phyloP scores from a whole-genome alignment of 2,797 vertebrate species.

The Echeneis naucrates region DNA sequence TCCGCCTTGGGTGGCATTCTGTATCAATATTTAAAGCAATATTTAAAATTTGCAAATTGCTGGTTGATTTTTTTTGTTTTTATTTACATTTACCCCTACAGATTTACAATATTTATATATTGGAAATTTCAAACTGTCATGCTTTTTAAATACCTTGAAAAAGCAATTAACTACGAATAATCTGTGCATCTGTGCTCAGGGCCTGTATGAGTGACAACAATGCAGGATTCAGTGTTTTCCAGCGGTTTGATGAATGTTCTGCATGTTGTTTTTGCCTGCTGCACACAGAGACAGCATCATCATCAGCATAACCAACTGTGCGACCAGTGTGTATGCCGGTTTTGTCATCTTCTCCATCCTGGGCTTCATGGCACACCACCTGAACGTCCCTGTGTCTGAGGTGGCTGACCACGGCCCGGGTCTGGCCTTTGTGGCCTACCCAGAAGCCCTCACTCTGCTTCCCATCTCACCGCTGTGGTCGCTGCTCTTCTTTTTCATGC shows the following conservation, averaged over 20 bases:
- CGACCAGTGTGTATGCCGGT: conserved; percentile 96
- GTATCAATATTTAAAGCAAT: neutral
- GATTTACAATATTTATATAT: no score
- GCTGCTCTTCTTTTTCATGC: conserved; percentile 99
- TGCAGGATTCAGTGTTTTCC: neutral
- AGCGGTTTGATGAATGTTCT: neutral
- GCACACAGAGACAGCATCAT: conserved; percentile 95
- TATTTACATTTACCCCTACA: no score
- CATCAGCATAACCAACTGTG: conserved; percentile 98
- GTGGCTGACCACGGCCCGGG: conserved; percentile 97
- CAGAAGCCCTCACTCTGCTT: conserved; percentile 95
- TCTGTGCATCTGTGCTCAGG: neutral
- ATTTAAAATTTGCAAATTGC: neutral
- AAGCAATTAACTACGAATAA: neutral
- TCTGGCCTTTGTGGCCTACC: conserved; percentile 97
- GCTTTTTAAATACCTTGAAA: neutral
- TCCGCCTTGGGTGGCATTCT: neutral
- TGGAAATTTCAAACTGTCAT: neutral
- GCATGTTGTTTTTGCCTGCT: neutral
- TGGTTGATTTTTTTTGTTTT: neutral
- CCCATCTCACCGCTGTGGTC: conserved; percentile 97
- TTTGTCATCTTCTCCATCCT: conserved; percentile 99
- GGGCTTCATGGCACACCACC: conserved; percentile 97
- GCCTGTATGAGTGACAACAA: neutral
- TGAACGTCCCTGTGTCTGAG: conserved; percentile 94